A percentile compares a stretch with the other conserved stretches of the same genome.
Conservation (phyloP, 2,113 vertebrate genomes). For the Anthoscopus minutus region DNA sequence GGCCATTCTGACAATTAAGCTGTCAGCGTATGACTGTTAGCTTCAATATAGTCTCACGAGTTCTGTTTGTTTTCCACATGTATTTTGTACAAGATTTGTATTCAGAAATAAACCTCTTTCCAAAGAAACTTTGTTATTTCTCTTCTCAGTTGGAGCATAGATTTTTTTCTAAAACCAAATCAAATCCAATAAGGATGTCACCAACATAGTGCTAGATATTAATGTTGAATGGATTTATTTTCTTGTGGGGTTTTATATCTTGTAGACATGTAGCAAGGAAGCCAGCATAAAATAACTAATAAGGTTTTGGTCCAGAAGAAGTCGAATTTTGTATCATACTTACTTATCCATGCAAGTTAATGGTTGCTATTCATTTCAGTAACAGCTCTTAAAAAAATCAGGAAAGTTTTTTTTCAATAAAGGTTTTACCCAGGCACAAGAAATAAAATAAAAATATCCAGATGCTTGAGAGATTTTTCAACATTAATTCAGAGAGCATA, state of each 20-base stretch:
- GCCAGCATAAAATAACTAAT: neutral
- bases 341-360: neutral
- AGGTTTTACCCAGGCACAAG: neutral
- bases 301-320: neutral
- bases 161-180: neutral
- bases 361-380: neutral
- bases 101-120: neutral
- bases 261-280: neutral
- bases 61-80: neutral
- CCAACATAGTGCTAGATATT: neutral
- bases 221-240: neutral
- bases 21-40: neutral
- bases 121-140: neutral
- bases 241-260: neutral
- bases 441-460: neutral
- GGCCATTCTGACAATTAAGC: neutral
- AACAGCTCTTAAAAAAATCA: neutral
- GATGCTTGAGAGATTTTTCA: neutral
- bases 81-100: neutral
- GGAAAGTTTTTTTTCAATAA: neutral
- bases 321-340: neutral
- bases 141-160: neutral
- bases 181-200: neutral
- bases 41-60: neutral
- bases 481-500: neutral